Evolutionary conservation across 2,888 invertebrate genomes (phyloP).

Genomic region (Gastrophysa polygoni): DNA sequence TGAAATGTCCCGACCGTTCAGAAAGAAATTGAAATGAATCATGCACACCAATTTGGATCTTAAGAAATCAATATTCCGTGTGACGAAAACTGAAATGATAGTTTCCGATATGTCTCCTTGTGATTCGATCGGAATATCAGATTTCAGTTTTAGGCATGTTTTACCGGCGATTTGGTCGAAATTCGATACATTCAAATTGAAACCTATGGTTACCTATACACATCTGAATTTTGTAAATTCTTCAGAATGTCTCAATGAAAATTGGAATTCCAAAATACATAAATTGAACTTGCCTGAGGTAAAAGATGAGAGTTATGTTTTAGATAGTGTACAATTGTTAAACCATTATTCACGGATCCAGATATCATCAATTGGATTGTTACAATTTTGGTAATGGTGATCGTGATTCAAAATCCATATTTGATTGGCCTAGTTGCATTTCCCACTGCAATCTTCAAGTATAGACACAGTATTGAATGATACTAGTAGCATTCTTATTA

Average conservation of each 20-base stretch:
- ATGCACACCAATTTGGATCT: neutral
- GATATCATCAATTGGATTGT: neutral
- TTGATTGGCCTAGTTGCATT: neutral
- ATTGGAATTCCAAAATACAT: neutral
- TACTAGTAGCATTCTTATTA: neutral
- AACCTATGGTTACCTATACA: neutral
- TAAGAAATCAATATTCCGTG: neutral
- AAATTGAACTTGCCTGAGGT: neutral
- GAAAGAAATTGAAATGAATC: neutral
- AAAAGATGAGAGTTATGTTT: neutral
- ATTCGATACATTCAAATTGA: neutral
- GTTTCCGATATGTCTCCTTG: neutral
- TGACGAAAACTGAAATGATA: neutral
- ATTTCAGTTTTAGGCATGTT: neutral
- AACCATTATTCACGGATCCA: neutral
- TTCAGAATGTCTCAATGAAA: neutral
- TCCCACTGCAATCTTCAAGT: neutral
- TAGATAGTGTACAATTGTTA: neutral
- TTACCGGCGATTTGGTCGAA: neutral
- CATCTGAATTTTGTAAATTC: neutral
- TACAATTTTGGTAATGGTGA: neutral
- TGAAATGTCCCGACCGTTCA: neutral
- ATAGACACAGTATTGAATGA: neutral
- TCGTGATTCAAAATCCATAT: neutral
- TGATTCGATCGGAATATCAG: neutral